Evolutionary conservation across 2,113 vertebrate genomes (phyloP).

Genomic region (Monopterus albus): DNA sequence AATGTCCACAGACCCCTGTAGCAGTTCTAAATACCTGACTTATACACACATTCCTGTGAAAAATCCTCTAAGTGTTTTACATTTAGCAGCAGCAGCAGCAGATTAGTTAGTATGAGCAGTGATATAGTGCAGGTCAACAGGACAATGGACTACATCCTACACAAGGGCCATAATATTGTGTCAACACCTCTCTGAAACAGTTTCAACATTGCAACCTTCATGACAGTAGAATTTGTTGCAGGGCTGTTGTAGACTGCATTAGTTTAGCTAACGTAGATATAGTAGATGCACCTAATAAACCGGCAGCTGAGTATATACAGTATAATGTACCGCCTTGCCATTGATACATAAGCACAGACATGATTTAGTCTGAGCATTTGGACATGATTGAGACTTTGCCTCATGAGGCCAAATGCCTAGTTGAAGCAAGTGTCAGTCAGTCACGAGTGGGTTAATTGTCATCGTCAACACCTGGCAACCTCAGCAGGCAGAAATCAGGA

Average conservation of each 20-base stretch:
- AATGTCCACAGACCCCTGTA: too few species aligned
- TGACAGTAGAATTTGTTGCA: neutral
- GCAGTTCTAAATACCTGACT: too few species aligned
- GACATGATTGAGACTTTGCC: conserved; percentile 15
- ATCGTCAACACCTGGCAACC: conserved; percentile 75
- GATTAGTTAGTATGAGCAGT: neutral
- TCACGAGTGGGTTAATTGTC: conserved; percentile 59
- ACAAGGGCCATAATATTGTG: neutral
- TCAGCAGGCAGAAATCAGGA: conserved; percentile 63
- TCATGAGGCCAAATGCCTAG: conserved; percentile 10
- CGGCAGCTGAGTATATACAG: neutral
- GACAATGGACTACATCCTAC: neutral
- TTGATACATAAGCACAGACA: conserved; percentile 1
- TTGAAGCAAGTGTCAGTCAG: conserved; percentile 31
- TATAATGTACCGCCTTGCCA: neutral
- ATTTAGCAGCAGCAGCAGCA: neutral
- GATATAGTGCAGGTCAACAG: neutral
- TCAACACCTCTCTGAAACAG: neutral
- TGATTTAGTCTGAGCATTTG: neutral
- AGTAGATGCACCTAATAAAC: neutral
- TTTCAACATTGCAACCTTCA: neutral
- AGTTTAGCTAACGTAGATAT: neutral
- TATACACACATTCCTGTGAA: neutral
- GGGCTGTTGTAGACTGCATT: too few species aligned
- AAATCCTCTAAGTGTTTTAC: neutral